phyloP scores from a whole-genome alignment of 1,140 invertebrate species.

The Sycobia sp. region DNA sequence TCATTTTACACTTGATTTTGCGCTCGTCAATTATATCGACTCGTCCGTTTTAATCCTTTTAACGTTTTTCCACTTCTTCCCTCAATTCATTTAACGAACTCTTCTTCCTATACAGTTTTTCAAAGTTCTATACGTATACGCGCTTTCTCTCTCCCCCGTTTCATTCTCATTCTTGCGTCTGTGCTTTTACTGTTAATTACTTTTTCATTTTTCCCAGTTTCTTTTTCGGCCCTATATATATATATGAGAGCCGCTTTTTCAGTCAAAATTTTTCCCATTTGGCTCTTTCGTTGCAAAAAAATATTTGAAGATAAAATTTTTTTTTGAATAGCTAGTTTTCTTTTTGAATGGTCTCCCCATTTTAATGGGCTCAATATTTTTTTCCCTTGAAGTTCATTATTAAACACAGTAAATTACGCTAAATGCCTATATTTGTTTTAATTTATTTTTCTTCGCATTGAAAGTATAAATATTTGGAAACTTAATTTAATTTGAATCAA shows the following conservation, averaged over 20 bases:
- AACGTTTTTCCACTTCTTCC: background rate
- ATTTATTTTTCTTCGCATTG: too few relatives aligned
- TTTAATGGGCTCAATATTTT: too few relatives aligned
- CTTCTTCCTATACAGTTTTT: background rate
- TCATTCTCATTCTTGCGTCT: background rate
- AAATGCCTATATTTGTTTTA: too few relatives aligned
- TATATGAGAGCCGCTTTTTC: too few relatives aligned
- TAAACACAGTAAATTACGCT: too few relatives aligned
- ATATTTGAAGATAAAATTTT: too few relatives aligned
- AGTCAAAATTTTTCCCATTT: background rate
- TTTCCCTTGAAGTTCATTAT: too few relatives aligned
- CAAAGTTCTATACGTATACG: background rate
- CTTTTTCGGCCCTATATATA: background rate
- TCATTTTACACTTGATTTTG: background rate
- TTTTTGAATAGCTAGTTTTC: background rate
- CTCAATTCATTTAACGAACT: background rate
- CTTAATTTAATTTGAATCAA: too few relatives aligned
- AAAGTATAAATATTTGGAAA: too few relatives aligned
- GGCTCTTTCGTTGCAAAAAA: background rate
- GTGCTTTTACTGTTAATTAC: slow-evolving; percentile 2
- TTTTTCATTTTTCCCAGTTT: slow-evolving; percentile 5
- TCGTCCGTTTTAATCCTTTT: slow-evolving; percentile 16
- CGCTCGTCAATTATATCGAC: background rate
- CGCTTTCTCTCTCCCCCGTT: slow-evolving; percentile 6
- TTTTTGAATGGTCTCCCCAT: too few relatives aligned